Base-by-base conservation (phyloP, 2,797 vertebrate species). In the Neomorphus geoffroyi region DNA sequence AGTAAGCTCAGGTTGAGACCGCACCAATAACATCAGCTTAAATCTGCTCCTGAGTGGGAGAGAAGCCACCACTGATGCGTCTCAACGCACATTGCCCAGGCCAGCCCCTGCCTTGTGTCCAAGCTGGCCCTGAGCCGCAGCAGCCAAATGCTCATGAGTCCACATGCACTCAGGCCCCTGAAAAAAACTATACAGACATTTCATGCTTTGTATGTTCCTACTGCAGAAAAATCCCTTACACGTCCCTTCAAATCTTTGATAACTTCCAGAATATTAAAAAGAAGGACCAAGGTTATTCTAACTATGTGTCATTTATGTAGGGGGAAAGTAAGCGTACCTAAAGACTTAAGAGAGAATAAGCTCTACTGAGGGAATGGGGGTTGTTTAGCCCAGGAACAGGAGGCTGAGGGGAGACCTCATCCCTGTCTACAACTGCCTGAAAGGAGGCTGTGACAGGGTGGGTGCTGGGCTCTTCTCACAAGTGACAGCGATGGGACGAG, bases 11-110 rank as follows among this genome's bases (percentile, higher is more conserved):
- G 39, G 26, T 18, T 35, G 30, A 65, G 33, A 35, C 26, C 15
- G 14, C 1, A 2, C 10, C 37, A 30, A 41, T 17, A 35, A 7
- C 33, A n/a, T 14, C 0, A 1, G 30, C 13, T 77, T 53, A 60
- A 81, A 65, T n/a, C 18, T 26, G 14, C 2, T 57, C 7, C 41
- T 39, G 17, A 83, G 66, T 5, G n/a, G 26, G n/a, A 2, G 1
- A 13, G 35, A 6, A 71, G 5, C 7, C 5, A 10, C 4, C 4
- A 23, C 33, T 19, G 26, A 70, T 33, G 6, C 70, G 13, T 50
- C 24, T 26, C 2, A 2, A 28, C 30, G 12, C 4, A 26, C 28
- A 50, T 78, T 2, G 1, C 30, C 48, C 35, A 30, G 32, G 24
- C 7, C 14, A 60, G 9, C 17, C 48, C 5, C 32, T 74, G n/a